Base-by-base conservation (phyloP, 2,113 vertebrate genomes). In the Cyprinodon variegatus region DNA sequence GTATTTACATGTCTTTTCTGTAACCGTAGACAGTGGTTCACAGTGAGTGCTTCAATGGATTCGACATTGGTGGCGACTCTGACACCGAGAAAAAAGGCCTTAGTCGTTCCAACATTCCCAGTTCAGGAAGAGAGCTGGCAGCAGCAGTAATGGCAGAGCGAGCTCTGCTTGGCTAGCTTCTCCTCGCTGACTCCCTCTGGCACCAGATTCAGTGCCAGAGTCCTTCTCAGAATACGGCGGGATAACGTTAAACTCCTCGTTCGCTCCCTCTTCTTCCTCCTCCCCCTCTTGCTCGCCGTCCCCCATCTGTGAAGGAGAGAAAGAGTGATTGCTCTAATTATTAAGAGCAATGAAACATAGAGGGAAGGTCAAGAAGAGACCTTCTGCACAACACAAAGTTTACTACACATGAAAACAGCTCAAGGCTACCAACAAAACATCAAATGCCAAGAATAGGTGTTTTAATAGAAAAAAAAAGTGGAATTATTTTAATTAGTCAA, bases 211-310 rank as follows among this genome's bases (percentile, higher is more conserved):
- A 17, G 74, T 78, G 68, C 83, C 83, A 11, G 90, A 87, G 82
- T 93, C 92, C 83, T 92, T 93, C 60, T 93, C 92, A 0, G 90
- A 92, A 71, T 91, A 93, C 0, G 91, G 89, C 0, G 91, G 91
- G 53, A 93, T 93, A 40, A 93, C 71, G 46, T 92, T 91, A 77
- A 93, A 93, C 70, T 93, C 78, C 15, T 89, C 76, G 11, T 72
- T 89, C 20, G 71, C 76, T 14, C 87, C 83, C 71, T 89, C 84
- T 20, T 80, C 73, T 37, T 77, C 68, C 48, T 90, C 86, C 69
- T 89, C 90, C 69, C 88, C 90, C 74, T 90, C 84, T 40, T 57
- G 50, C 17, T 93, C 89, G 0, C 77, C 87, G 65, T 91, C 82
- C 68, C 90, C 90, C 82, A 93, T 89, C 93, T 94, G 84, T 14